Evolutionary conservation across 64 coral and sea anemone species (phyloP).

Genomic region (Acropora tenuis): DNA sequence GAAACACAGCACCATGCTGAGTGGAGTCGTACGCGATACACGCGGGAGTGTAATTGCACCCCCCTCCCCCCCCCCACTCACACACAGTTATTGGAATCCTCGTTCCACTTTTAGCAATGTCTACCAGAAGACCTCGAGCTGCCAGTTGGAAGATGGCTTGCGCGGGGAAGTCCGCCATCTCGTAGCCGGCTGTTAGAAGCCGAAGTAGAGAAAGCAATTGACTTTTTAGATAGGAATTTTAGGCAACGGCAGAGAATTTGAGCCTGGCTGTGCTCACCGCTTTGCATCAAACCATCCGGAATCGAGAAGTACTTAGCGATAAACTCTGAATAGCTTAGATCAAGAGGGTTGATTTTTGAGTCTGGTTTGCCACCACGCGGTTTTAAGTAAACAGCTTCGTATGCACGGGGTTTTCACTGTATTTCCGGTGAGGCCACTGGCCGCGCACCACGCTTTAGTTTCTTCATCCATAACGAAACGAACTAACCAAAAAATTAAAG

Average conservation of each 20-base stretch:
- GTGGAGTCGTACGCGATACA: too few species aligned
- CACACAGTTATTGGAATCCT: too few species aligned
- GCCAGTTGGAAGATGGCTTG: not conserved
- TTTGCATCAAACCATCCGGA: not conserved
- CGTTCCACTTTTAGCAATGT: too few species aligned
- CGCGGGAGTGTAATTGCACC: too few species aligned
- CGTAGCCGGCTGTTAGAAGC: not conserved
- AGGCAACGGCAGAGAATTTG: not conserved
- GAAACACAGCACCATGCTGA: too few species aligned
- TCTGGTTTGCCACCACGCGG: not conserved
- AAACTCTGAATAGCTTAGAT: not conserved
- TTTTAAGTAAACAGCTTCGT: not conserved
- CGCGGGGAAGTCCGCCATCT: not conserved
- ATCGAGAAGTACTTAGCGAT: not conserved
- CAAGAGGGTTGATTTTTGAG: not conserved
- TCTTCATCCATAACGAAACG: too few species aligned
- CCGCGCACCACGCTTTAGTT: too few species aligned
- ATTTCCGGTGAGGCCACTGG: too few species aligned
- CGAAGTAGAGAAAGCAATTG: too few species aligned
- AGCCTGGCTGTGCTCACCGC: not conserved
- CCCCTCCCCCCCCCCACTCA: too few species aligned
- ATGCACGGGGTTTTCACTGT: not conserved
- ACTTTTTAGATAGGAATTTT: not conserved
- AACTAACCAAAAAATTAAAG: too few species aligned
- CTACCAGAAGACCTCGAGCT: not conserved